A percentile compares a stretch with the other conserved stretches of the same genome.
Evolutionary conservation across 2,888 invertebrate genomes (phyloP).

Genomic region (Eristalis intricaria): DNA sequence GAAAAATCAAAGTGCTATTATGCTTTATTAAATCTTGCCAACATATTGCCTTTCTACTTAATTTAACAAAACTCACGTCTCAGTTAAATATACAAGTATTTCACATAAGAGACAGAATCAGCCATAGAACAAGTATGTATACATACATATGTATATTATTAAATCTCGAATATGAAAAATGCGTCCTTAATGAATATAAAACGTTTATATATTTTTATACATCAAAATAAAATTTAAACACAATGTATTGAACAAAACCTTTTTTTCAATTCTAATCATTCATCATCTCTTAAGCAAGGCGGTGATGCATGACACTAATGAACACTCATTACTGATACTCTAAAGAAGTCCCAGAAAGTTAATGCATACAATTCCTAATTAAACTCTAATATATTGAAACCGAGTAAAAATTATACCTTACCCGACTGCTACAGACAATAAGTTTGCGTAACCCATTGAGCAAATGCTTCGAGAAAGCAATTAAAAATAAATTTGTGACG

Average conservation of each 20-base stretch:
- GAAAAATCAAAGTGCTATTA: slow-evolving; percentile 80
- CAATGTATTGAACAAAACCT: background rate
- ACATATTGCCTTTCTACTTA: slow-evolving; percentile 51
- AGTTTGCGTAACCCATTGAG: too few relatives aligned
- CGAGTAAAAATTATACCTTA: too few relatives aligned
- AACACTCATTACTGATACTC: too few relatives aligned
- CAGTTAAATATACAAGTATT: slow-evolving; percentile 39
- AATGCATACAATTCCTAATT: too few relatives aligned
- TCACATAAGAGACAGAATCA: slow-evolving; percentile 49
- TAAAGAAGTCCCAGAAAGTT: too few relatives aligned
- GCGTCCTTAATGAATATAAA: slow-evolving; percentile 39
- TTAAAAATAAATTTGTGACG: too few relatives aligned
- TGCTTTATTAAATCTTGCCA: slow-evolving; percentile 78
- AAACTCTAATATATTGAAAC: too few relatives aligned
- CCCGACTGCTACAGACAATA: too few relatives aligned
- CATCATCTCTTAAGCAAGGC: too few relatives aligned
- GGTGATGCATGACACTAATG: too few relatives aligned
- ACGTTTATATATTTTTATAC: slow-evolving; percentile 30
- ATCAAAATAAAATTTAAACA: background rate
- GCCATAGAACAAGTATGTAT: slow-evolving; percentile 44
- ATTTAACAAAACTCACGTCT: slow-evolving; percentile 36
- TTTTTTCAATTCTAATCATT: too few relatives aligned
- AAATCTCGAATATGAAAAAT: slow-evolving; percentile 36
- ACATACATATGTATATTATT: background rate
- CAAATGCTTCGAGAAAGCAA: too few relatives aligned